Conservation (phyloP, 2,888 invertebrate genomes). For the Amphipyra tragopoginis region DNA sequence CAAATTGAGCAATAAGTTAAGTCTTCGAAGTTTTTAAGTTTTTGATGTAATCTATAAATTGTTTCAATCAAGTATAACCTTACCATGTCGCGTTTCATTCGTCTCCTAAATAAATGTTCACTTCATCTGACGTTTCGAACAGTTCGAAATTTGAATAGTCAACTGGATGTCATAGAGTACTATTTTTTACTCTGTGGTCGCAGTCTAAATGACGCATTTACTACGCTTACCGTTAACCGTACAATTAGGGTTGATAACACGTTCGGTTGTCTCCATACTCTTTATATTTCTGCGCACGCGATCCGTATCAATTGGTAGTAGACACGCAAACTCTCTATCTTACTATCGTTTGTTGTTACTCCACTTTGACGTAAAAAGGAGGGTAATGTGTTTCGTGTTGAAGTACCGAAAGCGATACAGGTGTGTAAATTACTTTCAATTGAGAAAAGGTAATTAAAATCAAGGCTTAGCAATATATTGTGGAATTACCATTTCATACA, state of each 20-base stretch:
- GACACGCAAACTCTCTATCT: conserved; percentile 50
- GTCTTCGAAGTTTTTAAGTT: no score
- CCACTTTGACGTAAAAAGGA: conserved; percentile 48
- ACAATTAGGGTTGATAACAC: conserved; percentile 40
- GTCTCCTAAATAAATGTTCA: no score
- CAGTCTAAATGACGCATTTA: conserved; percentile 3
- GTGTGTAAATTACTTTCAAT: conserved; percentile 33
- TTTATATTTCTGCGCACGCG: conserved; percentile 41
- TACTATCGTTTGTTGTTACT: conserved; percentile 47
- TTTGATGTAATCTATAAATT: no score
- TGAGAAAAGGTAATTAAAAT: conserved; percentile 25
- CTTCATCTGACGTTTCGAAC: no score
- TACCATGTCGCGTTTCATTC: no score
- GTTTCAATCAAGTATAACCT: no score
- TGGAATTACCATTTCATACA: no score
- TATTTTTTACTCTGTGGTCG: no score
- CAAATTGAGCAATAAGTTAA: no score
- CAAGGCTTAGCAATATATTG: neutral
- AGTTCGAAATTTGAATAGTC: no score
- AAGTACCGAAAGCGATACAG: conserved; percentile 39
- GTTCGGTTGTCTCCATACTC: conserved; percentile 37
- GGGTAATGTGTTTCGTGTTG: conserved; percentile 50
- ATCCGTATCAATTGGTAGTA: conserved; percentile 32
- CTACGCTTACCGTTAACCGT: conserved; percentile 18
- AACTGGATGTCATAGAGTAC: no score